A percentile compares a stretch with the other conserved stretches of the same genome.
Conservation (phyloP, 1,140 invertebrate genomes). For the Lutraria rhynchaena region DNA sequence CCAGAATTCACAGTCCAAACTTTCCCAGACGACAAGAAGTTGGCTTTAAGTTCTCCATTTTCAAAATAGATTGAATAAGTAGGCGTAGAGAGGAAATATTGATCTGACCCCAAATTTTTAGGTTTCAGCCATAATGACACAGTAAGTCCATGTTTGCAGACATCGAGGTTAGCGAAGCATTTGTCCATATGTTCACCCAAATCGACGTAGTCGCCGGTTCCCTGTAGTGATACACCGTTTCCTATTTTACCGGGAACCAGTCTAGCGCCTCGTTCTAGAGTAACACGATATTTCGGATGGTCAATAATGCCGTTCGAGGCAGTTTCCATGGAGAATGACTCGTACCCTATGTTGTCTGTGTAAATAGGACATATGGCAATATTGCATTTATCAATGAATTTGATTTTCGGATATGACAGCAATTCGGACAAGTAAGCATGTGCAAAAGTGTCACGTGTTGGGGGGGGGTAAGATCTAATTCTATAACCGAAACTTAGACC, state of each 20-base stretch:
- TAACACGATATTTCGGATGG: conserved; percentile 73
- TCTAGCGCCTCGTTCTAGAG: conserved; percentile 74
- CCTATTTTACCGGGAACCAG: conserved; percentile 73
- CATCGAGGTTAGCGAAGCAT: conserved; percentile 78
- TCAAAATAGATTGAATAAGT: conserved; percentile 77
- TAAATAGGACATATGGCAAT: conserved; percentile 36
- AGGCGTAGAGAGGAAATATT: conserved; percentile 76
- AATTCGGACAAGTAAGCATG: background rate
- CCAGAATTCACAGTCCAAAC: conserved; percentile 73
- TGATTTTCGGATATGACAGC: too few species aligned
- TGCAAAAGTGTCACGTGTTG: background rate
- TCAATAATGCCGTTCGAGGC: conserved; percentile 60
- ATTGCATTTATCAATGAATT: background rate
- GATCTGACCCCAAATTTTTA: conserved; percentile 64
- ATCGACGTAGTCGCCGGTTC: conserved; percentile 76
- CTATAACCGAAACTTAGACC: too few species aligned
- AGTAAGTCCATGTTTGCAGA: conserved; percentile 79
- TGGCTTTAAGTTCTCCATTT: conserved; percentile 71
- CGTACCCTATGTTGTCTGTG: conserved; percentile 75
- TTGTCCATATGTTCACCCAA: conserved; percentile 72
- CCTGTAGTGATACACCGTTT: conserved; percentile 71
- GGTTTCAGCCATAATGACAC: conserved; percentile 77
- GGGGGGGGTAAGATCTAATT: too few species aligned
- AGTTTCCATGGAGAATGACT: conserved; percentile 79
- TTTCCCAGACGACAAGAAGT: conserved; percentile 66